phyloP scores from a whole-genome alignment of 2,797 vertebrate species.

The Neosilurus mollespiculum region DNA sequence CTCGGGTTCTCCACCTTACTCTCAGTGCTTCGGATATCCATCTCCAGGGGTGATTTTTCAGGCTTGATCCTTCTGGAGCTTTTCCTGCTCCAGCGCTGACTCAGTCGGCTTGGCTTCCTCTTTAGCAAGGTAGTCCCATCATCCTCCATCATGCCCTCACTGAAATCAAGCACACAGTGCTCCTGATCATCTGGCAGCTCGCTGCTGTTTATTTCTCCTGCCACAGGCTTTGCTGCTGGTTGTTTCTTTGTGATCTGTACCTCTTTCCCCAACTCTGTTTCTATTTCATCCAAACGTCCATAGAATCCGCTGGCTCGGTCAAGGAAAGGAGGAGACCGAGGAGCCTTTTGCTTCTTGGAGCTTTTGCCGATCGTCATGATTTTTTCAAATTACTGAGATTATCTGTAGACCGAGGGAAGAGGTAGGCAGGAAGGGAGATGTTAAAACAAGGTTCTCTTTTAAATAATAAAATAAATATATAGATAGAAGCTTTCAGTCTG shows the following conservation, averaged over 20 bases:
- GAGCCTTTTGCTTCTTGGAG: constrained; percentile 63
- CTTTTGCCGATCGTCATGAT: constrained; percentile 76
- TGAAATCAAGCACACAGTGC: constrained; percentile 55
- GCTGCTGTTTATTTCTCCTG: neutral
- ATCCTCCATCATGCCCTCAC: constrained; percentile 65
- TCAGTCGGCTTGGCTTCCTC: constrained; percentile 65
- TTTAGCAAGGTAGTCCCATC: constrained; percentile 70
- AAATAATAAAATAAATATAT: neutral
- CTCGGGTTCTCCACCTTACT: neutral
- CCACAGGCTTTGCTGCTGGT: constrained; percentile 4
- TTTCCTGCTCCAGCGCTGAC: constrained; percentile 73
- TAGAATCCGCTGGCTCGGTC: constrained; percentile 74
- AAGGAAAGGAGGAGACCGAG: constrained; percentile 70
- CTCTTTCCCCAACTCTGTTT: constrained; percentile 27
- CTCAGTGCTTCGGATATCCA: constrained; percentile 33
- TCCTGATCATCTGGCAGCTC: constrained; percentile 54
- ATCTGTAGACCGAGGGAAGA: constrained; percentile 21
- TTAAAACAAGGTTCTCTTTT: constrained; percentile 4
- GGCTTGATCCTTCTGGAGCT: constrained; percentile 64
- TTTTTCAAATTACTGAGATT: constrained; percentile 25
- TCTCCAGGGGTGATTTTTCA: constrained; percentile 30
- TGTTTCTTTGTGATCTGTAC: constrained; percentile 12
- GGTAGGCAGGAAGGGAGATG: neutral
- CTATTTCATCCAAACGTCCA: constrained; percentile 71
- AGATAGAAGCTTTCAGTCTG: neutral